Percentiles rank a stretch among this genome's conserved stretches.
Conservation (phyloP, 2,113 vertebrate species). For the Nettapus auritus region DNA sequence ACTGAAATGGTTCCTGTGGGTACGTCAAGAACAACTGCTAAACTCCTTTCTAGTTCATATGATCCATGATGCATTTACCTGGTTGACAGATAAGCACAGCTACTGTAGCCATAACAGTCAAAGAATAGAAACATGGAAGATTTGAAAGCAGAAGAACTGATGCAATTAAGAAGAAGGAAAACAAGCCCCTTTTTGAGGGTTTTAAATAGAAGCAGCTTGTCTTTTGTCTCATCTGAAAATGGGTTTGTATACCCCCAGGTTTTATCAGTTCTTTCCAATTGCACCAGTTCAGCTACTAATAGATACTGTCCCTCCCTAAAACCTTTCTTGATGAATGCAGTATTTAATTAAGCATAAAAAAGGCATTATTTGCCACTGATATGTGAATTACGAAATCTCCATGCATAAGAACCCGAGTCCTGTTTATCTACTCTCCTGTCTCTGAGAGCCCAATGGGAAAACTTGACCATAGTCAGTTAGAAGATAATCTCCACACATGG, state of each 20-base stretch:
- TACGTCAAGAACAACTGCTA: background rate
- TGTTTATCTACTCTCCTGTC: background rate
- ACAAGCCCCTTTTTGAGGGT: background rate
- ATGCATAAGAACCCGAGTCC: background rate
- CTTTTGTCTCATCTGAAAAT: background rate
- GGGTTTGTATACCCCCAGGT: no score
- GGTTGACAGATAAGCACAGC: background rate
- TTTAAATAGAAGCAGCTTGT: background rate
- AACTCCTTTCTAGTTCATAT: background rate
- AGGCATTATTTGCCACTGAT: background rate
- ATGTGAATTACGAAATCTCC: background rate
- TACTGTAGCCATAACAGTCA: rapidly evolving
- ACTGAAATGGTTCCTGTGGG: background rate
- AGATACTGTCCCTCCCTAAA: background rate
- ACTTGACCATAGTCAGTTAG: background rate
- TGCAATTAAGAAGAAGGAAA: background rate
- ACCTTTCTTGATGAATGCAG: background rate
- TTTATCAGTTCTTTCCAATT: background rate
- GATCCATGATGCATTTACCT: background rate
- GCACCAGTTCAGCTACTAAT: background rate
- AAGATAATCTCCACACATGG: background rate
- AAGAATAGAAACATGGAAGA: background rate
- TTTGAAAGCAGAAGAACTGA: background rate
- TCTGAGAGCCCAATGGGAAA: background rate
- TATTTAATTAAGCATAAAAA: background rate